phyloP scores from a whole-genome alignment of 2,888 invertebrate genomes.

The Sinohyriopsis cumingii region DNA sequence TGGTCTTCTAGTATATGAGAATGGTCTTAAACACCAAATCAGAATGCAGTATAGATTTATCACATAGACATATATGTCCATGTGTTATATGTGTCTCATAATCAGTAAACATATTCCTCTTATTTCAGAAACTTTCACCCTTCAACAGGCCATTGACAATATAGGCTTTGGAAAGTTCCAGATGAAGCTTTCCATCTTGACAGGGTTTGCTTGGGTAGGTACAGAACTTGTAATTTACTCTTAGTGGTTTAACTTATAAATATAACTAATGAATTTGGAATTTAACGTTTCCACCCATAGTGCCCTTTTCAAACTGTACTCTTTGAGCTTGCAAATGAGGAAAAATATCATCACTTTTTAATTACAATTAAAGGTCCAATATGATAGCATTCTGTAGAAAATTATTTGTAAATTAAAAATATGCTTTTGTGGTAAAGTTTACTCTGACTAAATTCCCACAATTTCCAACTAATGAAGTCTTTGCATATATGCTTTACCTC shows the following conservation, averaged over 20 bases:
- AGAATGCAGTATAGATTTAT: too few species aligned
- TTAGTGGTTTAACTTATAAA: neutral
- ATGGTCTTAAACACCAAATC: too few species aligned
- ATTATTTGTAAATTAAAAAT: too few species aligned
- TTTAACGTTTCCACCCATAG: neutral
- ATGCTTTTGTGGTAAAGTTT: too few species aligned
- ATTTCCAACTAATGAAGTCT: too few species aligned
- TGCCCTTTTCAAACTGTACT: neutral
- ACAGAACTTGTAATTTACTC: neutral
- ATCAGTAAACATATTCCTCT: constrained; percentile 5
- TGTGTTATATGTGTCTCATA: neutral
- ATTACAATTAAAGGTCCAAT: too few species aligned
- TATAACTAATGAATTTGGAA: neutral
- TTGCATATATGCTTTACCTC: too few species aligned
- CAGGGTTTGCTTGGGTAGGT: constrained; percentile 74
- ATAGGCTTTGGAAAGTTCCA: constrained; percentile 75
- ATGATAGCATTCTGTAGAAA: too few species aligned
- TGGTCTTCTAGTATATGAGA: too few species aligned
- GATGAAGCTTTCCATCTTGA: constrained; percentile 73
- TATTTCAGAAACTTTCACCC: constrained; percentile 69
- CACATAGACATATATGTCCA: too few species aligned
- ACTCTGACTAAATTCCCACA: too few species aligned
- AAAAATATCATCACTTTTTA: too few species aligned
- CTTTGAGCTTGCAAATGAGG: neutral
- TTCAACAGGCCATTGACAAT: constrained; percentile 74